Base-by-base conservation (phyloP, 2,888 invertebrate species). In the Abrostola triplasia region DNA sequence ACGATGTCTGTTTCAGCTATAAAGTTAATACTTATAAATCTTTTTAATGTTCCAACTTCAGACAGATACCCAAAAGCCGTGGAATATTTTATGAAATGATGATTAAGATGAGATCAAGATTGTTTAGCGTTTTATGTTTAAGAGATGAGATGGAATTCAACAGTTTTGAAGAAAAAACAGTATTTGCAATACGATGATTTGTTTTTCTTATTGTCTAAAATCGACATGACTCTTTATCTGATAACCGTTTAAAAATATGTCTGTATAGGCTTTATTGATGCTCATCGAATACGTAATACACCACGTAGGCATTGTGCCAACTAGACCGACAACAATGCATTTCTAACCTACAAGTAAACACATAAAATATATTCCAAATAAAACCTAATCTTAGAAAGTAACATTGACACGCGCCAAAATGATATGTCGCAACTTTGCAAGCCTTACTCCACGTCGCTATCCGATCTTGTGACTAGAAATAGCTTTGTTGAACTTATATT, bases 21-120 rank as follows among this genome's bases (percentile, higher is more conserved):
- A 67, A 77, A 79, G 79, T 79, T 79, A 57, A 66, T 61, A 64
- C 59, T 68, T 70, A 76, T 79, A 79, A 77, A 77, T 77, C 77
- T 64, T 59, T 70, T 79, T 79, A 77, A 79, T 76, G 77, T 56
- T 51, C 51, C 48, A 67, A 79, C 62, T 77, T 79, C 73, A 64
- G 67, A 41, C 60, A 44, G 13, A 44, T 44, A 12, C 13, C 13
- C 13, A 5, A 13, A 6, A 13, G 4, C 12, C 13, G 7, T 1
- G 12, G 8, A 44, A 12, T 44, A 44, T 8, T 44, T 44, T 44
- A 4, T 44, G 7, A 44, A 44, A 40, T 5, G 13, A 50, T 53
- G 40, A 44, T 36, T 11, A 9, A 47, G 41, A 47, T 51, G 55
- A 41, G 37, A 24, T 48, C n/a, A 13, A 13, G 12, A 13, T 44